Conservation (phyloP, 2,797 vertebrate genomes). For the Jordanella pulchra region DNA sequence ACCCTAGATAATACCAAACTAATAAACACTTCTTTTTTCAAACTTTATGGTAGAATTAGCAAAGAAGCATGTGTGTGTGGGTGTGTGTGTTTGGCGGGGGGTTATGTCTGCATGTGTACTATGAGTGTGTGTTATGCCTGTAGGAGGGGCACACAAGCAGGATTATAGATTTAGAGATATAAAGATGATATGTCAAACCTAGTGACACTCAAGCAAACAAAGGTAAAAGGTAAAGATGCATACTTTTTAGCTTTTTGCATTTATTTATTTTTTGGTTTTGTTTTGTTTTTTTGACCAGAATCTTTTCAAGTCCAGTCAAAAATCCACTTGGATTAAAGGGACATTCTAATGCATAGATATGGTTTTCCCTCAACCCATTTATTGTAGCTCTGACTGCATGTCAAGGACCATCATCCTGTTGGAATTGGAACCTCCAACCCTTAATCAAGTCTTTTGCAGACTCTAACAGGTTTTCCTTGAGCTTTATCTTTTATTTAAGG, state of each 20-base stretch:
- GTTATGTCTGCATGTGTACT: too few species aligned
- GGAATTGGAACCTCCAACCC: not conserved
- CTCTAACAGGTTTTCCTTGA: not conserved
- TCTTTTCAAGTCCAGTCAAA: not conserved
- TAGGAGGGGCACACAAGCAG: conserved; percentile 7
- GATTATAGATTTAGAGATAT: conserved; percentile 12
- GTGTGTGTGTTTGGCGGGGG: conserved; percentile 10
- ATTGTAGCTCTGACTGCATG: not conserved
- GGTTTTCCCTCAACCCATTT: not conserved
- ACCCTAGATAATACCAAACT: conserved; percentile 60
- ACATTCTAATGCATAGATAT: not conserved
- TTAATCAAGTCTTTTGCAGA: not conserved
- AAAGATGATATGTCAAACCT: conserved; percentile 4
- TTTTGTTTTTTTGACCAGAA: too few species aligned
- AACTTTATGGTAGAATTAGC: conserved; percentile 29
- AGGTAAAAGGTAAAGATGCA: too few species aligned
- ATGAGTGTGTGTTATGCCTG: conserved; percentile 11
- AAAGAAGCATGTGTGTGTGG: conserved; percentile 6
- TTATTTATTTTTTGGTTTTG: too few species aligned
- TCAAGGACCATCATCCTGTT: not conserved
- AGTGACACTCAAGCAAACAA: not conserved
- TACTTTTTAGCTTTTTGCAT: too few species aligned
- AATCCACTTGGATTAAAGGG: not conserved
- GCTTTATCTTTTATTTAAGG: not conserved
- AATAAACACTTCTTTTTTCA: conserved; percentile 41